phyloP scores from a whole-genome alignment of 2,113 vertebrate genomes.

The Equus quagga region DNA sequence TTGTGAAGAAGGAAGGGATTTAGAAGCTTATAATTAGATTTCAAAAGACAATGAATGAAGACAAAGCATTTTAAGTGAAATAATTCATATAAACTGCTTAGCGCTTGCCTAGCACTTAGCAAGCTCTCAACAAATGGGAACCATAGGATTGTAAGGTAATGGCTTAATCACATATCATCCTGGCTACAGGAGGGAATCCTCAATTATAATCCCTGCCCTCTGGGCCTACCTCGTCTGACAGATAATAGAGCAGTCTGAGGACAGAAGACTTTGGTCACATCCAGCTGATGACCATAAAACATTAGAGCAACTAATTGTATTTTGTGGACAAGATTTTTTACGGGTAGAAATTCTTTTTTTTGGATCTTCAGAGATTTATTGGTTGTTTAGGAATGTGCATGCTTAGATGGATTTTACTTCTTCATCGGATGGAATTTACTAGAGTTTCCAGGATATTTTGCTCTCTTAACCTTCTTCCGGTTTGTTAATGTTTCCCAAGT shows the following conservation, averaged over 20 bases:
- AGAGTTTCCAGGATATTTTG: constrained; percentile 11
- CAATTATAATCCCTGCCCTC: not conserved
- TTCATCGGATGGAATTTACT: constrained; percentile 1
- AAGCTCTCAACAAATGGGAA: not conserved
- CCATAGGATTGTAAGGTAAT: not conserved
- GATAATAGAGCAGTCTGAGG: not conserved
- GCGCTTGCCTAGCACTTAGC: not conserved
- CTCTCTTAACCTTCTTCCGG: not conserved
- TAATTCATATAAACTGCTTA: not conserved
- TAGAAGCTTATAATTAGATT: constrained; percentile 33
- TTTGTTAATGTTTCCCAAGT: constrained; percentile 61
- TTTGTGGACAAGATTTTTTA: constrained; percentile 33
- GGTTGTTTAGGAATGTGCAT: not conserved
- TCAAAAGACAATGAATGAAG: not conserved
- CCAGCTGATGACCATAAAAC: not conserved
- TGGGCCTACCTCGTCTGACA: not conserved
- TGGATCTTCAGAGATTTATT: constrained; percentile 29
- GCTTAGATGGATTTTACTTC: not conserved
- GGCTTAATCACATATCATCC: not conserved
- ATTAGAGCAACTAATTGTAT: not conserved
- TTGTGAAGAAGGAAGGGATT: not conserved
- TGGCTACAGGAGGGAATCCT: not conserved
- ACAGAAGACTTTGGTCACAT: not conserved
- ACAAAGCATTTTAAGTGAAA: not conserved
- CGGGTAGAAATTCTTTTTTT: not conserved